Evolutionary conservation across 1,140 invertebrate genomes (phyloP).

Genomic region (Melanaphis sacchari): DNA sequence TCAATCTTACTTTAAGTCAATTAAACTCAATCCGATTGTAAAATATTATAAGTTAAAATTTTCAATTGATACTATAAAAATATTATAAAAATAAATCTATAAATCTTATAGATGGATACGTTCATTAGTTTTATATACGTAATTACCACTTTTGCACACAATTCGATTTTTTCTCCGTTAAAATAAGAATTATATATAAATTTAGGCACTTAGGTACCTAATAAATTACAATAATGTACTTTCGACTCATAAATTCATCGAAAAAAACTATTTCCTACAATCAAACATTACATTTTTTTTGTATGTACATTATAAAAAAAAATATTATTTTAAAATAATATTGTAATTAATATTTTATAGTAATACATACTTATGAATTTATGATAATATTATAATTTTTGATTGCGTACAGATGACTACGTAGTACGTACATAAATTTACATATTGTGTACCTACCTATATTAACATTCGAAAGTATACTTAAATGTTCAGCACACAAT

Average conservation of each 20-base stretch:
- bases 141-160: neutral
- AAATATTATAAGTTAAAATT: neutral
- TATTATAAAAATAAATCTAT: no score
- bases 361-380: neutral
- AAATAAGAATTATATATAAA: neutral
- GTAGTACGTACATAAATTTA: no score
- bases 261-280: neutral
- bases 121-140: neutral
- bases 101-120: no score
- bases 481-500: neutral
- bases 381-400: neutral
- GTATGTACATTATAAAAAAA: no score
- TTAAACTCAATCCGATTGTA: neutral
- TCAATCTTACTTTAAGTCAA: neutral
- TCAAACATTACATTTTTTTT: neutral
- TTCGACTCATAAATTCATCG: neutral
- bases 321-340: no score
- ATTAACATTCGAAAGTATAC: neutral
- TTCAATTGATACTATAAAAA: no score
- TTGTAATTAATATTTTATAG: neutral
- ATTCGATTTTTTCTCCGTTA: neutral
- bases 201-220: neutral
- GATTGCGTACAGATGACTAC: neutral
- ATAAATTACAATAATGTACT: neutral
- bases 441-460: no score